Percentiles rank a stretch among this genome's conserved stretches.
phyloP scores from a whole-genome alignment of 2,113 vertebrate genomes.

The Mystacornis crossleyi region DNA sequence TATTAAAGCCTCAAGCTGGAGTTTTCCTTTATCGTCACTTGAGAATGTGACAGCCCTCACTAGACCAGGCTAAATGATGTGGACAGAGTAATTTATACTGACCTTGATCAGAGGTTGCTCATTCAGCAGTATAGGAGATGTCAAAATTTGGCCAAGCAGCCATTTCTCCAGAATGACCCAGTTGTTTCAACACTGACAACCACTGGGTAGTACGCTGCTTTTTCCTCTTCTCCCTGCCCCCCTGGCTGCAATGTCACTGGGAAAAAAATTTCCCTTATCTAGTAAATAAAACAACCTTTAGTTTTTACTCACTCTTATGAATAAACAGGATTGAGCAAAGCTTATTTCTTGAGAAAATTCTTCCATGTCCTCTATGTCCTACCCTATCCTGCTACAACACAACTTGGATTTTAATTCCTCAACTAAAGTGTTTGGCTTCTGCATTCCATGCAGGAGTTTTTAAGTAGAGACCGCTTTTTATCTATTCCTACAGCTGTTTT shows the following conservation, averaged over 20 bases:
- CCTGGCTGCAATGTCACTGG: neutral
- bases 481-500: conserved; percentile 41
- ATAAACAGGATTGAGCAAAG: conserved; percentile 18
- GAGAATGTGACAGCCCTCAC: neutral
- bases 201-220: neutral
- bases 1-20: neutral
- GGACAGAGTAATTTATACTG: neutral
- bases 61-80: neutral
- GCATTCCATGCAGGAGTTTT: neutral
- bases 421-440: neutral
- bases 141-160: neutral
- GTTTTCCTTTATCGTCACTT: neutral
- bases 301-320: neutral
- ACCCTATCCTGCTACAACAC: neutral
- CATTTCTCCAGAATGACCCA: neutral
- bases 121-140: neutral
- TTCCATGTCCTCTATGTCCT: neutral
- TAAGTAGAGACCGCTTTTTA: conserved; percentile 27
- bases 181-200: neutral
- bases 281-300: neutral
- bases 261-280: neutral
- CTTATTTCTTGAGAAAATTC: neutral
- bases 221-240: neutral
- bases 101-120: neutral
- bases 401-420: conserved; percentile 46